Evolutionary conservation across 2,113 vertebrate species (phyloP).

Genomic region (Carassius carassius): DNA sequence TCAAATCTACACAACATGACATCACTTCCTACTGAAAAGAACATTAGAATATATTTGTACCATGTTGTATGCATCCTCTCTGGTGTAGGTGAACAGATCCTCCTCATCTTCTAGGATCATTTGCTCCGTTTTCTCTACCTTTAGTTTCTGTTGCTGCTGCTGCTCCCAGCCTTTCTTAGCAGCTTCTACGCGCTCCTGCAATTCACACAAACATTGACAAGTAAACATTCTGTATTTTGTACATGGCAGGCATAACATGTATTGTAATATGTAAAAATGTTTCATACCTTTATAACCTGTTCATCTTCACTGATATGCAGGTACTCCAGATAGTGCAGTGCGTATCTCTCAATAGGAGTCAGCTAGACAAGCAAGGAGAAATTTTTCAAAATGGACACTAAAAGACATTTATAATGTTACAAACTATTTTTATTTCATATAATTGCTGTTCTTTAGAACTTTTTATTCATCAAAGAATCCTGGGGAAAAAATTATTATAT

Average conservation of each 20-base stretch:
- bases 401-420: not conserved
- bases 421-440: not conserved
- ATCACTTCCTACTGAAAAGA: not conserved
- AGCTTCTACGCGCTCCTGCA: conserved; percentile 76
- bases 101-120: conserved; percentile 82
- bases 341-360: conserved; percentile 93
- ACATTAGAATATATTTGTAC: conserved; percentile 63
- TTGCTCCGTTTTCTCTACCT: conserved; percentile 77
- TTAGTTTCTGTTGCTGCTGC: conserved; percentile 81
- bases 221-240: not conserved
- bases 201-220: not conserved
- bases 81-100: conserved; percentile 88
- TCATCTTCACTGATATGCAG: conserved; percentile 78
- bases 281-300: conserved; percentile 68
- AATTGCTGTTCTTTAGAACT: not conserved
- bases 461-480: not conserved
- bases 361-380: conserved; percentile 72
- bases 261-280: not conserved
- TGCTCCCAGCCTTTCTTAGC: conserved; percentile 85
- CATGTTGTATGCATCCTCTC: conserved; percentile 93
- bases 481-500: no score
- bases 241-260: not conserved
- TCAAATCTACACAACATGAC: not conserved
- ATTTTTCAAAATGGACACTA: not conserved
- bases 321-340: conserved; percentile 89